Conservation (phyloP, 1,140 invertebrate species). For the Bombus confusus region DNA sequence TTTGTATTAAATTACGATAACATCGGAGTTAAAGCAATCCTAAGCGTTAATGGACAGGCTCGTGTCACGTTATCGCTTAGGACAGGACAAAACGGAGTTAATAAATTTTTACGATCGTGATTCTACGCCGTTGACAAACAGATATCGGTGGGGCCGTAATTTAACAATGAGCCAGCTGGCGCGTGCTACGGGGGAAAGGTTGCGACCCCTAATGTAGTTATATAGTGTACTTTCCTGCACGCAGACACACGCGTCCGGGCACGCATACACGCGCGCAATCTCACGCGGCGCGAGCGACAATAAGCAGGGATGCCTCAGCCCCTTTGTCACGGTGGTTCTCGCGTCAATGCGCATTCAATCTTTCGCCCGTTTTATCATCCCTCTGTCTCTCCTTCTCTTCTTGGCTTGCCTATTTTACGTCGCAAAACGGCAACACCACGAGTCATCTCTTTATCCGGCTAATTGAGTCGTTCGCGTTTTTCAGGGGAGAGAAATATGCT, state of each 20-base stretch:
- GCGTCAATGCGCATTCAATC: conserved; percentile 81
- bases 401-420: conserved; percentile 12
- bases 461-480: conserved; percentile 59
- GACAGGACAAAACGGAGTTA: conserved; percentile 6
- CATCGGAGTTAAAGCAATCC: not conserved
- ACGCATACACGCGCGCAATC: conserved; percentile 55
- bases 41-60: not conserved
- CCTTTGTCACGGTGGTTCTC: conserved; percentile 81
- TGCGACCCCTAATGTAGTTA: conserved; percentile 81
- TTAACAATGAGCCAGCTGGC: conserved; percentile 83
- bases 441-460: conserved; percentile 51
- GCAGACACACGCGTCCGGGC: conserved; percentile 49
- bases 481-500: not conserved
- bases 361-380: conserved; percentile 71
- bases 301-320: conserved; percentile 80
- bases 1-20: not conserved
- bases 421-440: conserved; percentile 11
- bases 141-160: conserved; percentile 81
- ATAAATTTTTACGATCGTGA: conserved; percentile 31
- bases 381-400: conserved; percentile 62
- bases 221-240: conserved; percentile 76
- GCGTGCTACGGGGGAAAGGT: conserved; percentile 79
- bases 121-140: conserved; percentile 68
- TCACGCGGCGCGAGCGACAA: conserved; percentile 68
- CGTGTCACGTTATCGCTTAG: not conserved